Conservation (phyloP, 2,888 invertebrate species). For the Polylopha cassiicola region DNA sequence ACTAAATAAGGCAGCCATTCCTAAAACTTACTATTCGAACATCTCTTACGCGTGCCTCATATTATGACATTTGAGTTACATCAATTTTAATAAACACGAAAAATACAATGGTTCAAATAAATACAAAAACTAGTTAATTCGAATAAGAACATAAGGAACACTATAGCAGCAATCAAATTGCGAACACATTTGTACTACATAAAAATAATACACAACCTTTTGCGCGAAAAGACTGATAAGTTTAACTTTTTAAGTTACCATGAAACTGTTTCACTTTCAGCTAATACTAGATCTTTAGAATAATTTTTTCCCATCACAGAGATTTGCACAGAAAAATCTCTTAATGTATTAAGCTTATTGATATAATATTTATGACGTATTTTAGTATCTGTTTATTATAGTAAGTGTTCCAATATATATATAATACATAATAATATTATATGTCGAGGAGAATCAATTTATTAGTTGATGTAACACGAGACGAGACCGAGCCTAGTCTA, state of each 20-base stretch:
- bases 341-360: slow-evolving; percentile 64
- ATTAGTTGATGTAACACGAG: slow-evolving; percentile 64
- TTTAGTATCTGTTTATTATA: slow-evolving; percentile 64
- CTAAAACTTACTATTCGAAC: slow-evolving; percentile 52
- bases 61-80: slow-evolving; percentile 48
- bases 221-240: slow-evolving; percentile 76
- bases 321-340: slow-evolving; percentile 69
- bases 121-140: slow-evolving; percentile 64
- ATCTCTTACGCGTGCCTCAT: slow-evolving; percentile 53
- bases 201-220: slow-evolving; percentile 78
- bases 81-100: slow-evolving; percentile 46
- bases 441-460: slow-evolving; percentile 54
- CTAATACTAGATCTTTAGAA: slow-evolving; percentile 75
- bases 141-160: slow-evolving; percentile 73
- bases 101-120: slow-evolving; percentile 67
- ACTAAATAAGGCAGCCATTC: slow-evolving; percentile 66
- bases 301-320: slow-evolving; percentile 73
- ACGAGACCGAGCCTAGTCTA: slow-evolving; percentile 63
- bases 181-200: slow-evolving; percentile 78
- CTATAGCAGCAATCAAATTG: slow-evolving; percentile 77
- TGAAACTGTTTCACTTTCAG: slow-evolving; percentile 55
- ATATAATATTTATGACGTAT: slow-evolving; percentile 63
- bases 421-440: slow-evolving; percentile 27
- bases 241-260: slow-evolving; percentile 71
- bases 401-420: slow-evolving; percentile 64